Conservation (phyloP, 2,888 invertebrate species). For the Pteria penguin region DNA sequence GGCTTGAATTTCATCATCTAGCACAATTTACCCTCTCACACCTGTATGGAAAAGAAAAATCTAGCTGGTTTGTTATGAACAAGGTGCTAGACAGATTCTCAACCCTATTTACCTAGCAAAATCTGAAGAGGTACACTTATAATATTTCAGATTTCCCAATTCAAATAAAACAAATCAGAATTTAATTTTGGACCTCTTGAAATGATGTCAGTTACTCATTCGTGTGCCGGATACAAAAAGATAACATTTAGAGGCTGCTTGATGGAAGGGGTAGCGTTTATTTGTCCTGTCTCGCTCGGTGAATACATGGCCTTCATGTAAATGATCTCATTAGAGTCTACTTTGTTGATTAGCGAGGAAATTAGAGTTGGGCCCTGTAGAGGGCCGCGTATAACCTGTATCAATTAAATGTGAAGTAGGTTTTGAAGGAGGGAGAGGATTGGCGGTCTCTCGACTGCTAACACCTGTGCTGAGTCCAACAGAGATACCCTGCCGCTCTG, state of each 20-base stretch:
- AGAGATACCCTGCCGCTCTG: conserved; percentile 24
- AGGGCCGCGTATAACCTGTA: conserved; percentile 40
- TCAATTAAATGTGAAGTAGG: conserved; percentile 48
- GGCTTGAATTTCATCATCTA: no score
- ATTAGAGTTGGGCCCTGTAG: conserved; percentile 34
- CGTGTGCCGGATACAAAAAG: background rate
- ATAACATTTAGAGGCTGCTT: background rate
- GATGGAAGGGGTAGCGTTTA: background rate
- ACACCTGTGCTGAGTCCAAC: conserved; percentile 42
- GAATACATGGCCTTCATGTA: conserved; percentile 7
- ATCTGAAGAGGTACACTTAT: background rate
- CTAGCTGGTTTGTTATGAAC: no score
- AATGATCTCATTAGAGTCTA: conserved; percentile 45
- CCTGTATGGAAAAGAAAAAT: no score
- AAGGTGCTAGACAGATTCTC: no score
- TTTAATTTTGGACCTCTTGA: background rate
- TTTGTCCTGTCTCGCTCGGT: background rate
- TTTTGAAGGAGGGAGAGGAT: conserved; percentile 39
- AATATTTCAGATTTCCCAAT: background rate
- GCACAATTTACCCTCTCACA: no score
- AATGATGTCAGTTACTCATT: background rate
- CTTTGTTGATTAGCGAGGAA: conserved; percentile 40
- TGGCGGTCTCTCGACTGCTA: conserved; percentile 15
- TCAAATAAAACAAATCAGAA: background rate
- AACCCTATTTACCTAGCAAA: background rate